Conservation (phyloP, 2,888 invertebrate genomes). For the Galerucella nymphaeae region DNA sequence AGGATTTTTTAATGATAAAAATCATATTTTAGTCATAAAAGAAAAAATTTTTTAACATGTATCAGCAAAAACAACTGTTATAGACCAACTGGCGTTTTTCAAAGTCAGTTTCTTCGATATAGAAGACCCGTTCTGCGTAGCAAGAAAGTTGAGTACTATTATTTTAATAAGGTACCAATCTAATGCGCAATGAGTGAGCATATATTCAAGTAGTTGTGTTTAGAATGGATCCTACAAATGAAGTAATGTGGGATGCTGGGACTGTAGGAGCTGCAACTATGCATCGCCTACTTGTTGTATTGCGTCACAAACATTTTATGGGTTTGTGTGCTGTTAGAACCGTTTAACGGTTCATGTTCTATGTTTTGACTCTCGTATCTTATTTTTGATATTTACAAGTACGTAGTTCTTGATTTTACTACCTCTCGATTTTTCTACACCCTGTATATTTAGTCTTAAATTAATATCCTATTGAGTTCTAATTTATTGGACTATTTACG, state of each 20-base stretch:
- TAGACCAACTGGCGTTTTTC: not conserved
- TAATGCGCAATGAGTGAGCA: not conserved
- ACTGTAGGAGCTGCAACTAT: slow-evolving; percentile 41
- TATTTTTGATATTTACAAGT: too few species aligned
- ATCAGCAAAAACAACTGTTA: not conserved
- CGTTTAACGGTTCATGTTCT: slow-evolving; percentile 10
- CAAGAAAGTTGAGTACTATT: not conserved
- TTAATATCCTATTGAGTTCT: not conserved
- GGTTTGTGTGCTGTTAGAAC: slow-evolving; percentile 5
- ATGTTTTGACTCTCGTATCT: not conserved
- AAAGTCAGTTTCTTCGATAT: not conserved
- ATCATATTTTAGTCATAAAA: too few species aligned
- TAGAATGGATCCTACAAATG: not conserved
- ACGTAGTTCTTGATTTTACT: too few species aligned
- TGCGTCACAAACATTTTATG: slow-evolving; percentile 40
- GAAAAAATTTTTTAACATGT: too few species aligned
- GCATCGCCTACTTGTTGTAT: slow-evolving; percentile 41
- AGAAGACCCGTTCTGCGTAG: not conserved
- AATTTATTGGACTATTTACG: slow-evolving; percentile 14
- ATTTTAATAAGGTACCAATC: not conserved
- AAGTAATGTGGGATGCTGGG: slow-evolving; percentile 34
- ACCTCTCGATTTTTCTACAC: too few species aligned
- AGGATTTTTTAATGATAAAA: too few species aligned
- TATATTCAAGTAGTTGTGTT: not conserved
- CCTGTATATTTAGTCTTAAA: not conserved